Conservation (phyloP, 1,140 invertebrate species). For the Polyergus mexicanus region DNA sequence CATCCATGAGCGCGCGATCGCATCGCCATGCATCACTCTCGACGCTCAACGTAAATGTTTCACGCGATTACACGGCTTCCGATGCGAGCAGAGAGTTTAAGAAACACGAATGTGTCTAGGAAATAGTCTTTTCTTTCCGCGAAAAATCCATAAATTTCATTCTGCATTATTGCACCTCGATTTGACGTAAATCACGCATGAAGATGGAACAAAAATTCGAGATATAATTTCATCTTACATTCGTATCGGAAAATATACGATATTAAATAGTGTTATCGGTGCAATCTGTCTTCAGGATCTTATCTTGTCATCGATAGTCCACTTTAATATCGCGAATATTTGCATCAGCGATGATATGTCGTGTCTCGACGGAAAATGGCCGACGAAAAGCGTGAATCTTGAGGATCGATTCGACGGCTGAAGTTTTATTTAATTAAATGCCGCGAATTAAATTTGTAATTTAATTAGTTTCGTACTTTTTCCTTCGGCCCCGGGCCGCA, state of each 20-base stretch:
- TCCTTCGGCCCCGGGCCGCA: conserved; percentile 66
- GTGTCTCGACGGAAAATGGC: background rate
- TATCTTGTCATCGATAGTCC: background rate
- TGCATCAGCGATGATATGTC: background rate
- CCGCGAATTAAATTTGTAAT: conserved; percentile 75
- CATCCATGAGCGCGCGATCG: conserved; percentile 2
- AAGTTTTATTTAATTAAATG: conserved; percentile 74
- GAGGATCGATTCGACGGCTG: conserved; percentile 44
- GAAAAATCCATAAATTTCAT: background rate
- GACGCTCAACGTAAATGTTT: conserved; percentile 10
- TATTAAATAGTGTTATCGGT: background rate
- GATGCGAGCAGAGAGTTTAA: background rate
- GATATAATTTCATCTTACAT: background rate
- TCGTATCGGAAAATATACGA: background rate
- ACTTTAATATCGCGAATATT: background rate
- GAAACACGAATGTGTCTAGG: background rate
- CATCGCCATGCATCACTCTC: conserved; percentile 38
- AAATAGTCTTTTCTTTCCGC: background rate
- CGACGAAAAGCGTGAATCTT: background rate
- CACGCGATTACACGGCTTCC: background rate
- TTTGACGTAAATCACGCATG: background rate
- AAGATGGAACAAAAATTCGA: background rate
- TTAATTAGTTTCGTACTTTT: conserved; percentile 77
- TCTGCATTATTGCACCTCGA: background rate
- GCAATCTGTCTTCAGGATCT: background rate